A percentile compares a stretch with the other conserved stretches of the same genome.
phyloP scores from a whole-genome alignment of 23 tunicate species.

The Halocynthia roretzi region DNA sequence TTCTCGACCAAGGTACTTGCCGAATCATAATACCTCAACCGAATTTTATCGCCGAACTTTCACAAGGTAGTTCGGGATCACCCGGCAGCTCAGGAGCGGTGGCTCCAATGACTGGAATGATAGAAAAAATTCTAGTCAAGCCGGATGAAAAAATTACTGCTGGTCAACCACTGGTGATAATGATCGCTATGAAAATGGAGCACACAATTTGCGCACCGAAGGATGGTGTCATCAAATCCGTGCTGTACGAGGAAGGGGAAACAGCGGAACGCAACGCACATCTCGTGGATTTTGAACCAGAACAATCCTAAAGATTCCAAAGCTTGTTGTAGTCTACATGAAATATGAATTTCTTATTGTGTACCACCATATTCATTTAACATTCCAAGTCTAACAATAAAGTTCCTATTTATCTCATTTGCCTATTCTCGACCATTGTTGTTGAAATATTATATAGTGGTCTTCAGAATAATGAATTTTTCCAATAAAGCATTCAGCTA shows the following conservation, averaged over 20 bases:
- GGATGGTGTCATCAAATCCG: conserved; percentile 89
- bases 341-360: too few relatives aligned
- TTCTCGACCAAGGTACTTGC: conserved; percentile 10
- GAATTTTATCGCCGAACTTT: conserved; percentile 4
- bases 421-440: too few relatives aligned
- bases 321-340: too few relatives aligned
- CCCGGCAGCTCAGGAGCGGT: conserved; percentile 50
- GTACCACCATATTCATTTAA: too few relatives aligned
- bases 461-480: too few relatives aligned
- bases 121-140: conserved; percentile 50
- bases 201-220: conserved; percentile 93
- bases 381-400: too few relatives aligned
- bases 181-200: conserved; percentile 99
- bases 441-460: too few relatives aligned
- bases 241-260: conserved; percentile 55
- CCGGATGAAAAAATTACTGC: conserved; percentile 79
- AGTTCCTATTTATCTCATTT: too few relatives aligned
- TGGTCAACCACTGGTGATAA: conserved; percentile 84
- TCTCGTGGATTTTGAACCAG: conserved; percentile 30
- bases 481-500: too few relatives aligned
- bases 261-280: conserved; percentile 65
- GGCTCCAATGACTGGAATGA: conserved; percentile 93
- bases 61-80: conserved; percentile 1
- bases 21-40: conserved; percentile 7
- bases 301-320: background rate